Evolutionary conservation across 2,888 invertebrate genomes (phyloP), one percentile per base, ranked within the genome.

Genomic region (Sinotaia quadrata): DNA sequence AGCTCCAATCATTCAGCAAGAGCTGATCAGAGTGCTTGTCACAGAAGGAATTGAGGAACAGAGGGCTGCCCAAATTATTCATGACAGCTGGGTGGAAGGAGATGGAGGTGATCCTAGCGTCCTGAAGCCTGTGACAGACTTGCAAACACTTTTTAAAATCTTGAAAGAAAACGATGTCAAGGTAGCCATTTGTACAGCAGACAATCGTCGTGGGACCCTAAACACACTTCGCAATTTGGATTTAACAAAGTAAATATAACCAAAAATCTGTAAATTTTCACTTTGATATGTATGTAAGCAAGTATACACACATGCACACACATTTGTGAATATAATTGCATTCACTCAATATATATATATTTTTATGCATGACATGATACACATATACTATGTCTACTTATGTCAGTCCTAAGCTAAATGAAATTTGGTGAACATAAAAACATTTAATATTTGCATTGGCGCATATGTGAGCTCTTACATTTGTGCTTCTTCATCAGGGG

Each of bases 141-240:
- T 88, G n/a, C 78, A 79, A 54, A 82, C 83, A 4, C 74, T 89
- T 67, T 89, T 89, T 75, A 76, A 81, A 56, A 81, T 85, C 37
- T 79, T 89, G 4, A 84, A 85, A 67, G 75, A 77, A 31, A 83
- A 88, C 72, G 82, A 82, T 47, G 80, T 88, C 27, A 89, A 89
- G 67, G 70, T 73, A n/a, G 89, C 89, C 36, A 81, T 89, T 24
- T 89, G 89, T 69, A 89, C 89, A 0, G 85, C 89, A 21, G 89
- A 89, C 75, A 87, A 85, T 68, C 75, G 87, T 18, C 71, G 79
- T 31, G 81, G 81, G 5, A 84, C 84, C 5, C 34, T 77, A 27
- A 67, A 74, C 27, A 77, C 81, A 0, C 68, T 87, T 29, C 67
- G 75, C 24, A 75, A 78, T 10, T 58, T 84, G 2, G 79, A 78